phyloP scores from a whole-genome alignment of 2,113 vertebrate genomes.

The Neogale vison region DNA sequence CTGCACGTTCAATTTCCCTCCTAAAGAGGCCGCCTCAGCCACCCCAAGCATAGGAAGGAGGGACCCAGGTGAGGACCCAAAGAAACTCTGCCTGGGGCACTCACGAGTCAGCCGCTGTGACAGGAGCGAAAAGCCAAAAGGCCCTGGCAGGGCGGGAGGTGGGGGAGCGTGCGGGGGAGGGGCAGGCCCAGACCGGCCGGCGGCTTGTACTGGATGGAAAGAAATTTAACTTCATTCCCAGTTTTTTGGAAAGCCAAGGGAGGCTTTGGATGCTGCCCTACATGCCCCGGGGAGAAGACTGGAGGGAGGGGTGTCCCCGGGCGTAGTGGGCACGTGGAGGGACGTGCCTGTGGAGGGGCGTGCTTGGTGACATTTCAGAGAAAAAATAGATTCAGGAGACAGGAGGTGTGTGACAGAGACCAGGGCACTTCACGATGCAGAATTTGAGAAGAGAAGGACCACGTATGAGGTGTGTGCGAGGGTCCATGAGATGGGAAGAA shows the following conservation, averaged over 20 bases:
- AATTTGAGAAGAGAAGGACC: no score
- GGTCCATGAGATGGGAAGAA: rapidly evolving
- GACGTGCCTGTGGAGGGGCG: background rate
- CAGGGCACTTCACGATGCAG: background rate
- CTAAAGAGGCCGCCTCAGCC: background rate
- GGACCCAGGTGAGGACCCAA: background rate
- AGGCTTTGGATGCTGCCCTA: no score
- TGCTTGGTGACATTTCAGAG: background rate
- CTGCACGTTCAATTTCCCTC: background rate
- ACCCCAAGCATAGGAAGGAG: background rate
- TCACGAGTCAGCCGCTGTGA: background rate
- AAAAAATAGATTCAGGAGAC: background rate
- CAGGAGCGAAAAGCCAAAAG: background rate
- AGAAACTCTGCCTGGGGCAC: background rate
- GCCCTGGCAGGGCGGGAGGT: background rate
- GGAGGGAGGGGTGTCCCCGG: background rate
- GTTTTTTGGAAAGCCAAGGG: background rate
- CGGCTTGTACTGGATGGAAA: background rate
- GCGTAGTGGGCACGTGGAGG: no score
- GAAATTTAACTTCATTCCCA: background rate
- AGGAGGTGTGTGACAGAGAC: background rate
- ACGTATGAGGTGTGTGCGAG: no score
- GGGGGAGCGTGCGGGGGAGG: no score
- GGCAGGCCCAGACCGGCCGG: no score
- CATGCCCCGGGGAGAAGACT: background rate